Percentiles rank a stretch among this genome's conserved stretches.
phyloP scores from a whole-genome alignment of 2,888 invertebrate genomes.

The Fabriciana adippe region DNA sequence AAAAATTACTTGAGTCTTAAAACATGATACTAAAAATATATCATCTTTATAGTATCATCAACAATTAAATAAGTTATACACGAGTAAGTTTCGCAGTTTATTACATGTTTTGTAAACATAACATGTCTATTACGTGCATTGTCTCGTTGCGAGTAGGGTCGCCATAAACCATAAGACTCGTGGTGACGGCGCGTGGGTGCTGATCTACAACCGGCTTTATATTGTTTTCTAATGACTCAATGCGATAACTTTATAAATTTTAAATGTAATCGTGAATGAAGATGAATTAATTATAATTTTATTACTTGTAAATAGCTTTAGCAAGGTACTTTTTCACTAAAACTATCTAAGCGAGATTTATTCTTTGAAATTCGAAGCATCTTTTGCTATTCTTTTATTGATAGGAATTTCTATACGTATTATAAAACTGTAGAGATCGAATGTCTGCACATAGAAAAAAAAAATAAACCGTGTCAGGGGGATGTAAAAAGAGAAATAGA shows the following conservation, averaged over 20 bases:
- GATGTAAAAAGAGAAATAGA: too few relatives aligned
- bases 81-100: slow-evolving; percentile 29
- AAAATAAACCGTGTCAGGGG: too few relatives aligned
- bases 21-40: slow-evolving; percentile 13
- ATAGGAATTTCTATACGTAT: too few relatives aligned
- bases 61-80: slow-evolving; percentile 26
- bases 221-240: slow-evolving; percentile 79
- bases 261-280: slow-evolving; percentile 14
- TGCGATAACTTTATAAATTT: slow-evolving; percentile 40
- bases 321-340: too few relatives aligned
- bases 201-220: slow-evolving; percentile 68
- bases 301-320: background rate
- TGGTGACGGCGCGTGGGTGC: slow-evolving; percentile 69
- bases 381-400: too few relatives aligned
- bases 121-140: slow-evolving; percentile 52
- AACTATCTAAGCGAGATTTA: too few relatives aligned
- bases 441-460: too few relatives aligned
- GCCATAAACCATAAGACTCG: slow-evolving; percentile 65
- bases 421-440: too few relatives aligned
- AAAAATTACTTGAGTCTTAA: slow-evolving; percentile 6
- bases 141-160: slow-evolving; percentile 60
- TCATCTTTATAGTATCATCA: slow-evolving; percentile 5
- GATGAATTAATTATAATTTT: slow-evolving; percentile 2
- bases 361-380: too few relatives aligned
- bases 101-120: slow-evolving; percentile 41